Conservation (phyloP, 2,113 vertebrate species). For the Lepus timidus region DNA sequence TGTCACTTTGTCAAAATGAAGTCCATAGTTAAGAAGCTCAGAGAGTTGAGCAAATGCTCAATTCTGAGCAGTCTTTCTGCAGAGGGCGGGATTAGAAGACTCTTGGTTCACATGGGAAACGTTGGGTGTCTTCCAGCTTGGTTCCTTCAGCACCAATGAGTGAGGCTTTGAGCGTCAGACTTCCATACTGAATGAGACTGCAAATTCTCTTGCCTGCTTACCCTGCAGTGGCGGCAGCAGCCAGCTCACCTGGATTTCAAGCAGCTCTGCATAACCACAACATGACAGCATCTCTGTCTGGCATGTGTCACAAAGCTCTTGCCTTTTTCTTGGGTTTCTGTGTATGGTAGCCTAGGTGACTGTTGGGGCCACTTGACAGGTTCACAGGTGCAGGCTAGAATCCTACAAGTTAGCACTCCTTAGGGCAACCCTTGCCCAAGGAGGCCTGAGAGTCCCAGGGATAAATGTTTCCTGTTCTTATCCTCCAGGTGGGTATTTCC, state of each 20-base stretch:
- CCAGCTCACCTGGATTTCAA: rapidly evolving
- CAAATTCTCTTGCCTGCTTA: not conserved
- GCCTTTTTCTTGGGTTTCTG: not conserved
- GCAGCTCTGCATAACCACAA: not conserved
- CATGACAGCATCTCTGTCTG: not conserved
- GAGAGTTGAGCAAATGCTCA: not conserved
- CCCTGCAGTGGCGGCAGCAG: rapidly evolving
- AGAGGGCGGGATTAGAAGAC: not conserved
- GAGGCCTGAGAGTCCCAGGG: not conserved
- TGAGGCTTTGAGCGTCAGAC: not conserved
- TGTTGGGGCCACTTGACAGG: not conserved
- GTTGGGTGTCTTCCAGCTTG: not conserved
- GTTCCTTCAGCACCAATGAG: not conserved
- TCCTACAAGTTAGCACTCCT: not conserved
- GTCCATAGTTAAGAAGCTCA: not conserved
- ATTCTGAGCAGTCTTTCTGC: not conserved
- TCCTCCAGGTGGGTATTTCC: not conserved
- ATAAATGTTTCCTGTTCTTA: not conserved
- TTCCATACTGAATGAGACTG: not conserved
- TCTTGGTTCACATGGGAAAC: not conserved
- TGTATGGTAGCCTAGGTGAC: rapidly evolving
- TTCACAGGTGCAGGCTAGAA: not conserved
- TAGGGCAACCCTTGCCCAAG: not conserved
- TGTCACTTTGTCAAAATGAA: not conserved
- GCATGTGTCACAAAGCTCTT: rapidly evolving